Evolutionary conservation across 2,797 vertebrate genomes (phyloP), one percentile per base, ranked within the genome.

Genomic region (Hybognathus amarus): DNA sequence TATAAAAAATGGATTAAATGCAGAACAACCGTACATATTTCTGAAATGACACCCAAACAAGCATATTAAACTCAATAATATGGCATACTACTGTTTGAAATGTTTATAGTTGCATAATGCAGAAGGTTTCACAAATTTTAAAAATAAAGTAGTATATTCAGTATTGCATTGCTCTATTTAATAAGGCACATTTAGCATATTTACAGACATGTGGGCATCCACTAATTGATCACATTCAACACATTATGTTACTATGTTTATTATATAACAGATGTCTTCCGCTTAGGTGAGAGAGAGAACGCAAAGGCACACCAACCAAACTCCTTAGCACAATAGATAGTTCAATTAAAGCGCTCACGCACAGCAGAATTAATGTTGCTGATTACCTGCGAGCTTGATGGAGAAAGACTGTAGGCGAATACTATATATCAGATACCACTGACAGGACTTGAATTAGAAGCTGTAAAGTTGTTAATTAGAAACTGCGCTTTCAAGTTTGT

Each of bases 381-480:
- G 36, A 85, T 76, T 83, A 45, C 63, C 81, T 75, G 71, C 4
- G 56, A 79, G 79, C 77, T 67, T 61, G 82, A 85, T 81, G 36
- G 50, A n/a, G 61, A 80, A 56, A 84, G 68, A 85, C 77, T 79
- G 50, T 50, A 85, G 82, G 80, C 81, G 87, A 71, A 63, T 78
- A 12, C 84, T 87, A 85, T 90, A 86, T 80, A 83, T 86, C 84
- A 88, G 80, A 89, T 79, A 75, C 54, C 67, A 68, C 40, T 33
- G 74, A 81, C 87, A 81, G 78, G 78, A 24, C 79, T 80, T 84
- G 83, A 90, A 87, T 88, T 83, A 79, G 82, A 79, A 75, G 80
- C 80, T 67, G 82, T 69, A 83, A 84, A 85, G 81, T 83, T 85
- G 81, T 82, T 90, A 85, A 89, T 90, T 89, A 82, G 83, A 88